Conservation (phyloP, 2,797 vertebrate genomes). For the Channallabes apus region DNA sequence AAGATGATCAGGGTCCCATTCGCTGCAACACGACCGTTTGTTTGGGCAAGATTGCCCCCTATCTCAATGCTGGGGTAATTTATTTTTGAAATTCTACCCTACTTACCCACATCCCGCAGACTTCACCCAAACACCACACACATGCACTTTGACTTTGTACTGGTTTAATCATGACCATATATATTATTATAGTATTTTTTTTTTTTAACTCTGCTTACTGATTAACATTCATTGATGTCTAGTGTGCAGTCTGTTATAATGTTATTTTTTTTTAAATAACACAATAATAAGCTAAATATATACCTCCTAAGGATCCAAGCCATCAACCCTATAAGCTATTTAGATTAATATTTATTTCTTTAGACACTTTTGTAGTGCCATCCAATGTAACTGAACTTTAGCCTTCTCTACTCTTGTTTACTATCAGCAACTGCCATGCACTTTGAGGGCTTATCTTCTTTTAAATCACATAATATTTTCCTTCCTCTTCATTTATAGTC, state of each 20-base stretch:
- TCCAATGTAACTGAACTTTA: not conserved
- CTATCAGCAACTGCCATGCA: not conserved
- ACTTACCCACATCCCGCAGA: not conserved
- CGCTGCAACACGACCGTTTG: conserved; percentile 95
- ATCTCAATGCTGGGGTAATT: conserved; percentile 84
- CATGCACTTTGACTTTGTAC: not conserved
- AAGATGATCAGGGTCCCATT: conserved; percentile 91
- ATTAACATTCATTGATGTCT: not conserved
- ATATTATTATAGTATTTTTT: not conserved
- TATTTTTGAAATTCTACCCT: not conserved
- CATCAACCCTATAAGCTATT: not conserved
- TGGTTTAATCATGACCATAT: not conserved
- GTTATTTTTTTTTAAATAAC: not conserved
- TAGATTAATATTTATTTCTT: not conserved
- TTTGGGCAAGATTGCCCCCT: conserved; percentile 90
- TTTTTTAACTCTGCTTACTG: too few species aligned
- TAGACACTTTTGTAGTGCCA: not conserved
- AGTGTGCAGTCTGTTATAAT: not conserved
- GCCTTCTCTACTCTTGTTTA: not conserved
- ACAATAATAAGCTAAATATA: not conserved
- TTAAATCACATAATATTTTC: not conserved
- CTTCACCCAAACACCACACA: not conserved
- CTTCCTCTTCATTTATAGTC: not conserved
- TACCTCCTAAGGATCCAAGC: not conserved
- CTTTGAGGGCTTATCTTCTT: not conserved